phyloP scores from a whole-genome alignment of 2,797 vertebrate genomes.

The Acanthurus leucopareius region DNA sequence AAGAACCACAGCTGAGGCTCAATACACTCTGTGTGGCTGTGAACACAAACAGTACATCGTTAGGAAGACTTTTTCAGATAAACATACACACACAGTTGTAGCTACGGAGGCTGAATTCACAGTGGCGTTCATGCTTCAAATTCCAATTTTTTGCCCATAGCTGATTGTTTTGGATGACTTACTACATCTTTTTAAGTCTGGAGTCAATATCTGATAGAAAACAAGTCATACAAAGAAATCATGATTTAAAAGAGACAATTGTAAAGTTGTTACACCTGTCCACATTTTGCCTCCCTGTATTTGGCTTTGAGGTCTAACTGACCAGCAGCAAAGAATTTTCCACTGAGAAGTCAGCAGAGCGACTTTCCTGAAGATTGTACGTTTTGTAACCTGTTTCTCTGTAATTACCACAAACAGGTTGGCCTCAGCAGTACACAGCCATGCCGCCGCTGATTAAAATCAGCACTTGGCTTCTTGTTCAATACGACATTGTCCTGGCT shows the following conservation, averaged over 20 bases:
- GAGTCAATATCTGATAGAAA: background rate
- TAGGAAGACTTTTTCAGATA: slow-evolving; percentile 23
- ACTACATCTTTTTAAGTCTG: background rate
- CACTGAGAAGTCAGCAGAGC: slow-evolving; percentile 13
- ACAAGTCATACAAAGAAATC: background rate
- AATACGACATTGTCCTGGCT: slow-evolving; percentile 59
- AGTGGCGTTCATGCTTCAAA: background rate
- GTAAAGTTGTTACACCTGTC: slow-evolving; percentile 8
- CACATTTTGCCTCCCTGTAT: background rate
- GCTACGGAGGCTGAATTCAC: background rate
- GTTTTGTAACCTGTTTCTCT: slow-evolving; percentile 53
- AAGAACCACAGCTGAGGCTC: slow-evolving; percentile 33
- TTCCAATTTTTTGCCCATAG: slow-evolving; percentile 4
- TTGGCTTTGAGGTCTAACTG: slow-evolving; percentile 9
- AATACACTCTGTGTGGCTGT: slow-evolving; percentile 5
- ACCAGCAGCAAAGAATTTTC: slow-evolving; percentile 1
- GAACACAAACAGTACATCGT: slow-evolving; percentile 12
- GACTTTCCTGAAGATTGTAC: slow-evolving; percentile 19
- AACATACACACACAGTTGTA: background rate
- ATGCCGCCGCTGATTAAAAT: slow-evolving; percentile 72
- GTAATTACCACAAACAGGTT: slow-evolving; percentile 37
- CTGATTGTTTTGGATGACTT: slow-evolving; percentile 31
- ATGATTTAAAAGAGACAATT: slow-evolving; percentile 5
- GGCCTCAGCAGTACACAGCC: slow-evolving; percentile 16
- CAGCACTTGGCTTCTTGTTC: slow-evolving; percentile 64